Base-by-base conservation (phyloP, 2,888 invertebrate genomes). In the Dastarcus helophoroides region DNA sequence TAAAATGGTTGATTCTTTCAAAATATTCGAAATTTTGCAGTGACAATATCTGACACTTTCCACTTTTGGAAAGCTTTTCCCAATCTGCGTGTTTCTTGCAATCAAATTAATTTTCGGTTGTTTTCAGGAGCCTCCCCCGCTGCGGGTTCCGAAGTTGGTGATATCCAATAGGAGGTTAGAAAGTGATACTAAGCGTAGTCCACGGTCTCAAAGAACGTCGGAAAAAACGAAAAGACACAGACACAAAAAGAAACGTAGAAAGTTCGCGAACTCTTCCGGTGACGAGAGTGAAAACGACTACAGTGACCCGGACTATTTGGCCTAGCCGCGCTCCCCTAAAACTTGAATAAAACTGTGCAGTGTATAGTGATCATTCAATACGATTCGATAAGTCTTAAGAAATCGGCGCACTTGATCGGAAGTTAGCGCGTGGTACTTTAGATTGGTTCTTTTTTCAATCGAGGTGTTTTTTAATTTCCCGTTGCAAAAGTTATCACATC, bases 281-380 rank as follows among this genome's bases (percentile, higher is more conserved):
- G 72, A 72, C 38, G 77, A 77, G 39, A 72, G 71, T 58, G 76
- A 71, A 44, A 74, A 73, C 51, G 72, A 76, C 56, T 70, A 61
- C 56, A 77, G 76, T 64, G 77, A 77, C 54, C 63, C 63, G 36
- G 63, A 63, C 51, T 63, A 57, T 41, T 53, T 58, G 56, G 60
- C 59, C 54, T 61, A 60, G 53, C 48, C n/a, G n/a, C n/a, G n/a
- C n/a, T n/a, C n/a, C n/a, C 47, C 41, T 41, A 41, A 36, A 30
- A 35, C 28, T 22, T 31, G 32, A 30, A 14, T 33, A 32, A 36
- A 37, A 48, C 40, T 42, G 47, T 46, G 46, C 46, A 43, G 50
- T 58, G 54, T 56, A 53, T 14, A 29, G 29, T 33, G 23, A 13
- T 26, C 21, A 21, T 15, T 21, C 30, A 33, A 29, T 17, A 15